Evolutionary conservation across 2,888 invertebrate species (phyloP), one percentile per base, ranked within the genome.

Genomic region (Glyphotaelius pellucidus): DNA sequence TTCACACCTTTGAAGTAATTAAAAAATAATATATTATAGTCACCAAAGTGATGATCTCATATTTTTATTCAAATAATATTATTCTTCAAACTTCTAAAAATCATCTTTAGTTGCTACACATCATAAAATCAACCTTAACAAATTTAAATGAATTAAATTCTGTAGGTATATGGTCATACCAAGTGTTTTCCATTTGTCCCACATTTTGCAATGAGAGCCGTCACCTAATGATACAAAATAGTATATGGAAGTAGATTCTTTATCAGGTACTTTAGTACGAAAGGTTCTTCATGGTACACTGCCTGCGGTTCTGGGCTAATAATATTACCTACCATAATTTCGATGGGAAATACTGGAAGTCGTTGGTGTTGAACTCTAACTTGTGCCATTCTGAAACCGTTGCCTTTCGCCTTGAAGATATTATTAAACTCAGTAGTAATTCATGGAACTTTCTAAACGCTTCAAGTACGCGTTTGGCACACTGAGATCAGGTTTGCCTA

Each of bases 201-300:
- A 67, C 52, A 87, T 87, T 87, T 19, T 67, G 87, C 52, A 87
- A 86, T 15, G 30, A 31, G 86, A 31, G 52, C 87, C 52, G 67
- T 47, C 87, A 67, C 9, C 32, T 35, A 15, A 31, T 31, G 84
- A 32, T 25, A 19, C 31, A 81, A 81, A 81, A 31, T 30, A 12
- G 30, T 15, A 11, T 30, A 12, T 35, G n/a, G 25, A 25, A 25
- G 19, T n/a, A 38, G 38, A 38, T 35, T 32, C 35, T 83, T 32
- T 12, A 83, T 31, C 30, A 11, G 38, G 84, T 38, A 83, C n/a
- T 31, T 30, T 9, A 31, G 38, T 38, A 38, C 84, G 38, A 84
- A 32, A 84, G 84, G 84, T 32, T 32, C 84, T 84, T 38, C 84
- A 38, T n/a, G 84, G 35, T 38, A 84, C 32, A 84, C 38, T 38